These are phyloP conservation scores for Sus scrofa DNA, from an alignment of 2,113 vertebrate species.

Conservation along the genomic window T2T-Sscrofa CM000817.6:129374001-129374500, in stretches of 20 bases:
- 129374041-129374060: not conserved
- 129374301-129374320: not conserved
- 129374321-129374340: not conserved
- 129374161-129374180: not conserved
- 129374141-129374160: not conserved
- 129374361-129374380: not conserved
- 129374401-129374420: no score
- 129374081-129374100: not conserved
- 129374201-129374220: not conserved
- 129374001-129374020: conserved; percentile 21
- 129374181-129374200: not conserved
- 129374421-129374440: no score
- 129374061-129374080: not conserved
- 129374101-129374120: conserved; percentile 36
- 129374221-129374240: not conserved
- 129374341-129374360: not conserved
- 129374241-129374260: conserved; percentile 36
- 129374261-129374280: not conserved
- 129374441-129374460: no score
- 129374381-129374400: not conserved
- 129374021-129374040: conserved; percentile 12
- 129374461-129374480: no score
- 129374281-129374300: not conserved
- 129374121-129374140: not conserved
- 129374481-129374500: no score